phyloP scores from a whole-genome alignment of 37 sponge, comb jelly and placozoan genomes.

The Haliclona indistincta region DNA sequence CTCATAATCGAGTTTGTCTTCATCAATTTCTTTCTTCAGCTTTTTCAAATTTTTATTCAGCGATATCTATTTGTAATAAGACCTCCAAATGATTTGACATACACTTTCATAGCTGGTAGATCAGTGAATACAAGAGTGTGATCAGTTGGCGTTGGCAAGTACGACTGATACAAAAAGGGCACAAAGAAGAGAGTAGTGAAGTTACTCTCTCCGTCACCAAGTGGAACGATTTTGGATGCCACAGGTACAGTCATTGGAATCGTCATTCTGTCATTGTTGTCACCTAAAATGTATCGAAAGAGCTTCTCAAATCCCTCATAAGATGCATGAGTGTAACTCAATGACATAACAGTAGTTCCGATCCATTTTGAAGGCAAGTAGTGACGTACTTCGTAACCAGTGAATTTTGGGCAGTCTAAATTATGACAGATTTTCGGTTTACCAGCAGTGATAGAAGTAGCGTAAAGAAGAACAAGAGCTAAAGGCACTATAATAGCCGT shows the following conservation, averaged over 20 bases:
- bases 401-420: conserved; percentile 9
- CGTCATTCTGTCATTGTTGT: neutral
- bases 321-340: neutral
- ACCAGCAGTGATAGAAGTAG: neutral
- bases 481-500: too few relatives aligned
- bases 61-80: neutral
- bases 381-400: conserved; percentile 10
- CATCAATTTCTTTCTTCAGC: neutral
- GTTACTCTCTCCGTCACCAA: neutral
- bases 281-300: neutral
- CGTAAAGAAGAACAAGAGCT: neutral
- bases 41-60: neutral
- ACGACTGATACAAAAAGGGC: neutral
- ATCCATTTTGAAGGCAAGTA: conserved; percentile 12
- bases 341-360: neutral
- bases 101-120: neutral
- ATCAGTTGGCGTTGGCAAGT: neutral
- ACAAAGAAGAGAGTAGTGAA: neutral
- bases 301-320: neutral
- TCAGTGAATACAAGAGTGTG: neutral
- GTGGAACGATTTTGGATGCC: conserved; percentile 10
- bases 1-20: neutral
- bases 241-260: neutral
- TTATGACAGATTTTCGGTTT: neutral
- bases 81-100: neutral